Base-by-base conservation (phyloP, 2,797 vertebrate genomes). In the Chelmon rostratus region DNA sequence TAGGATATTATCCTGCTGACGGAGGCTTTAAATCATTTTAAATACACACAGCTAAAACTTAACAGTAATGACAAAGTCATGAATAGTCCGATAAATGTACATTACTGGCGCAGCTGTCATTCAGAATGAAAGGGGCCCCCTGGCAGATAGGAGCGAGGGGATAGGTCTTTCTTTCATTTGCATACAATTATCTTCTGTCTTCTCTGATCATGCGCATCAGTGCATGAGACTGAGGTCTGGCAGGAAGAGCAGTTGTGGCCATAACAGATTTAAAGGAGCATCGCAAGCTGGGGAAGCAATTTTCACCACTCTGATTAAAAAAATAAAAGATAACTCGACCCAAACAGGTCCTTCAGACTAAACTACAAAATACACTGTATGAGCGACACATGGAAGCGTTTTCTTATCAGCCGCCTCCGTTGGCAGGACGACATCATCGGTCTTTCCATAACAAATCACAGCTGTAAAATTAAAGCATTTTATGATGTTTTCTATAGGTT, bases 21-120 rank as follows among this genome's bases (percentile, higher is more conserved):
- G 33, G 38, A 70, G 58, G 63, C 40, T 13, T 83, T 87, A 53
- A 12, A 88, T 89, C 84, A 80, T 87, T 85, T 79, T 74, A 80
- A 83, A 90, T 72, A 77, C 76, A 83, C 2, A 6, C 40, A 13
- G 61, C 53, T 40, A 53, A 84, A 62, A 71, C 52, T 85, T 70
- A 71, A 76, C 64, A 76, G 70, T 82, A 73, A 89, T 77, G 79
- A 46, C 66, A 61, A 72, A 71, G 57, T 61, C 73, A 31, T 76
- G 78, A 90, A 69, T 38, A 57, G 70, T 52, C 71, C 0, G 19
- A 84, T 76, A 77, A 75, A 89, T 62, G 65, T 44, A 49, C 19
- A 79, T 83, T 76, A 73, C 73, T 62, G 49, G 40, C 64, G 56
- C 46, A 63, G 59, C 82, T 73, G 75, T 79, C 77, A 79, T 65